Base-by-base conservation (phyloP, 2,888 invertebrate genomes). In the Mythimna albipuncta region DNA sequence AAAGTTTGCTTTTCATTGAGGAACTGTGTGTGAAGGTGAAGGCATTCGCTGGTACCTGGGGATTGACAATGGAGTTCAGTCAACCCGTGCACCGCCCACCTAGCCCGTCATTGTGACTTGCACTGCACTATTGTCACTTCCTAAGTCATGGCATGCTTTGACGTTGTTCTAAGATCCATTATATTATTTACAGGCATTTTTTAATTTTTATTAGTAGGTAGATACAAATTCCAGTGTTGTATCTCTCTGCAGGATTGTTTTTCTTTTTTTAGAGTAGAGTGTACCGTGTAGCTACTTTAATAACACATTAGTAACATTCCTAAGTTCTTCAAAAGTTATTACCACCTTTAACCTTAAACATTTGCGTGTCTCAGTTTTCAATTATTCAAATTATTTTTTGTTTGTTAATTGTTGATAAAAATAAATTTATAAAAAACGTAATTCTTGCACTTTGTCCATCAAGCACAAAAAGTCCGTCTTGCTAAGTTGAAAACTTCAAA, bases 51-150 rank as follows among this genome's bases (percentile, higher is more conserved):
- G 86, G 91, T 93, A 93, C 93, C 93, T 93, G 94, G 89, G 91
- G 92, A 94, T 93, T 92, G 90, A 94, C 93, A 94, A 94, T 93
- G 83, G 91, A 91, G 96, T 94, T 92, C 95, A 94, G 91, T 94
- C 94, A 95, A 94, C 96, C 90, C 92, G 85, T 89, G 86, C 87
- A 86, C 89, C 93, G 93, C 94, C 94, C 93, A 95, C 95, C 93
- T 92, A 89, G 89, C 71, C 83, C 85, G 93, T 92, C 93, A 93
- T 94, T 93, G 92, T 94, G 91, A 90, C 91, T 89, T 89, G 89
- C 86, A 87, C 86, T 90, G 87, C 90, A 90, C 90, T 87, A 76
- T 94, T 94, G 92, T 94, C 92, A 91, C 89, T 93, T 93, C 89
- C 92, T 91, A 88, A 88, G 87, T 86, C 87, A 62, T 68, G 47